These are phyloP conservation scores for Anguilla anguilla DNA, from an alignment of 2,797 vertebrate genomes.

Conservation along the genomic window DNA sequence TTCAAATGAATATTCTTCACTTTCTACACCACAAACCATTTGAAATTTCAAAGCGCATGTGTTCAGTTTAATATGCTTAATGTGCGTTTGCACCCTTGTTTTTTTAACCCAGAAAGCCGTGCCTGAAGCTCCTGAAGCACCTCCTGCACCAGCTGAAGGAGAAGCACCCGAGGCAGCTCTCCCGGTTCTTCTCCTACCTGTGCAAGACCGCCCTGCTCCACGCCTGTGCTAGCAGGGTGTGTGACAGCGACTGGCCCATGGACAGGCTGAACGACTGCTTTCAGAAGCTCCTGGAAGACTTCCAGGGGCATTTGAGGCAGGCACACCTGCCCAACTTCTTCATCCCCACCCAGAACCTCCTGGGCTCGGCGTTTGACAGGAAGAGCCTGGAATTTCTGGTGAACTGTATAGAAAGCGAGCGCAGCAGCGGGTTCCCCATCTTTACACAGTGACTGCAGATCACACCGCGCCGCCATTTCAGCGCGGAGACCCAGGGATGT, in stretches of 20 bases:
- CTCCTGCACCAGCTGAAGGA: conserved; percentile 62
- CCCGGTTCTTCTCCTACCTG: conserved; percentile 69
- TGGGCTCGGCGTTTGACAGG: conserved; percentile 4
- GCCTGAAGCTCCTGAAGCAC: conserved; percentile 71
- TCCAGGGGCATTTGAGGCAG: conserved; percentile 40
- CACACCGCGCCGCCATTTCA: no score
- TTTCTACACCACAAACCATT: no score
- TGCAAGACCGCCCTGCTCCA: conserved; percentile 69
- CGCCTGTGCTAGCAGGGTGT: conserved; percentile 56
- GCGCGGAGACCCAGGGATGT: no score
- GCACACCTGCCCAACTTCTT: conserved; percentile 65
- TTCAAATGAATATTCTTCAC: no score
- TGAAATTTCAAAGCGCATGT: neutral
- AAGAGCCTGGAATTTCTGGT: conserved; percentile 40
- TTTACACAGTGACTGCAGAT: conserved; percentile 37
- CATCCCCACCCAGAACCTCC: conserved; percentile 67
- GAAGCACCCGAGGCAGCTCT: conserved; percentile 42
- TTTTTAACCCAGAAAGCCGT: conserved; percentile 58
- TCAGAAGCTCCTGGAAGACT: conserved; percentile 54
- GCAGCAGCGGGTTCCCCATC: conserved; percentile 53
- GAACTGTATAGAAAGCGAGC: conserved; percentile 38
- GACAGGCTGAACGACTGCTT: conserved; percentile 57
- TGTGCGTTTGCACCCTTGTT: neutral
- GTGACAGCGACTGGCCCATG: conserved; percentile 56
- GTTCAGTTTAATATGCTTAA: neutral